Conservation (phyloP, 2,113 vertebrate genomes). For the Zapus hudsonius region DNA sequence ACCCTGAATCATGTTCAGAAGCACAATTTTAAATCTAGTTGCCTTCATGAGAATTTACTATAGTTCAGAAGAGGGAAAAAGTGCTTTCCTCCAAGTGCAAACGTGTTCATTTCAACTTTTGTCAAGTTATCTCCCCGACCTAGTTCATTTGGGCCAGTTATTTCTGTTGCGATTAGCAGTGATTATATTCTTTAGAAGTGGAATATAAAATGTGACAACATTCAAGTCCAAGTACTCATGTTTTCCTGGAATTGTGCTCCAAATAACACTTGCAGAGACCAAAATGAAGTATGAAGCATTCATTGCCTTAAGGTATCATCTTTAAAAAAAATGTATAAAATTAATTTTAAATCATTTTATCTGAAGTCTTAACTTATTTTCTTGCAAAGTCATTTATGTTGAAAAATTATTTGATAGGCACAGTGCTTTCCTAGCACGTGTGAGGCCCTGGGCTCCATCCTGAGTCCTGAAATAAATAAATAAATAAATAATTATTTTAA, state of each 20-base stretch:
- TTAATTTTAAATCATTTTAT: not conserved
- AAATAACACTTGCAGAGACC: conserved; percentile 19
- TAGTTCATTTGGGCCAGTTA: not conserved
- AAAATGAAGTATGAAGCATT: not conserved
- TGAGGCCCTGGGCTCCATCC: too few relatives aligned
- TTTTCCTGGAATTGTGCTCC: not conserved
- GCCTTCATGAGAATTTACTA: not conserved
- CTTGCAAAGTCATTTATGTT: conserved; percentile 18
- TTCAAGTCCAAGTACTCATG: not conserved
- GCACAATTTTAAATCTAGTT: not conserved
- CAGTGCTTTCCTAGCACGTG: too few relatives aligned
- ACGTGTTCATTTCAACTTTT: not conserved
- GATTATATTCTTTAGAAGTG: conserved; percentile 23
- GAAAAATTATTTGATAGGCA: not conserved
- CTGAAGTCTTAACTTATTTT: conserved; percentile 11
- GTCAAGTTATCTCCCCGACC: not conserved
- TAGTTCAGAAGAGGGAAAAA: not conserved
- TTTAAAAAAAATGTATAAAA: not conserved
- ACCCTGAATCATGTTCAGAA: not conserved
- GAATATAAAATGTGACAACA: not conserved
- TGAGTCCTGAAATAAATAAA: too few relatives aligned
- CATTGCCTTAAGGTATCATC: not conserved
- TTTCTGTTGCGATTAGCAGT: not conserved
- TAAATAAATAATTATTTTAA: not conserved
- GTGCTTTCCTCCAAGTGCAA: not conserved